Evolutionary conservation across 2,888 invertebrate genomes (phyloP), one percentile per base, ranked within the genome.

Genomic region (Cinara cedri): DNA sequence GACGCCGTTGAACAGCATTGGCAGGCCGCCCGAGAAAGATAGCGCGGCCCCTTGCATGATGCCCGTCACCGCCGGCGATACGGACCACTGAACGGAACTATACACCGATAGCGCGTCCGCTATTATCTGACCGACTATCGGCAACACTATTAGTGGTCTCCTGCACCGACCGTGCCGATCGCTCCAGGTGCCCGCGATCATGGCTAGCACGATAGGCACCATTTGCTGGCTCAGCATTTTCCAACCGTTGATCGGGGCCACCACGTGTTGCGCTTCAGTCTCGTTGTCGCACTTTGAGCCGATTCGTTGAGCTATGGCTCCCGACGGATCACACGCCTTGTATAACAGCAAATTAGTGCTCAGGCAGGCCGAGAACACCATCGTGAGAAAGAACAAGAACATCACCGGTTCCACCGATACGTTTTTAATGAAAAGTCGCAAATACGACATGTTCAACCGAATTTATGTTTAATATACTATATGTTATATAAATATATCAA

Each of bases 1-100:
- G 9, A 82, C 81, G 9, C 82, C 83, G 81, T 82, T 82, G 55
- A 82, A 70, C 68, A 83, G 81, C 42, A 82, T 82, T 9, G 82
- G 66, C 65, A 78, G 70, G 19, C 82, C 81, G 3, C 83, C 83
- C 0, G 82, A 81, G n/a, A 82, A 46, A 3, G 82, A 82, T 0
- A 82, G 81, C 13, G 82, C 74, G 13, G 82, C 46, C 1, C 74
- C 81, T 44, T 82, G 81, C 19, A 81, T 62, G 21, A 82, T 63
- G 34, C 3, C 34, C 6, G 34, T 34, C 6, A 6, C 34, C 34
- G 6, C 34, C 34, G 34, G 34, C 34, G 6, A 82, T 82, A 16
- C 82, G 81, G 8, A 82, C 81, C 60, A 60, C 21, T 60, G 2
- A 8, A 60, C 24, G 21, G 60, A 24, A 14, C 60, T 26, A 26